These are phyloP conservation scores for Mamestra configurata DNA, from an alignment of 1,140 invertebrate species.

Conservation along the genomic window DNA sequence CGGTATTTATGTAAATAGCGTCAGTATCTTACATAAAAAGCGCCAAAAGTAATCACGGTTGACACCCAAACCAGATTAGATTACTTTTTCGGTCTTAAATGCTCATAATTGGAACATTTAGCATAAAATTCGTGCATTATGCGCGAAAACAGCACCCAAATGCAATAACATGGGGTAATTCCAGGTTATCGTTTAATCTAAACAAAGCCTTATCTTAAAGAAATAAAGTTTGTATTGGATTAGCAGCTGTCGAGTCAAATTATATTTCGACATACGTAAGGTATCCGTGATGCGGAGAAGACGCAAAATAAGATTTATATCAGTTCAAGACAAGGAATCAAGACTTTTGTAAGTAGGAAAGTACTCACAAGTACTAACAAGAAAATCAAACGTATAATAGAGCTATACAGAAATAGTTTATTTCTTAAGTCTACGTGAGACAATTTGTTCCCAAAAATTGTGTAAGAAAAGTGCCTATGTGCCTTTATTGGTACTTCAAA, in stretches of 20 bases:
- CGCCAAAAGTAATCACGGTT: conserved; percentile 4
- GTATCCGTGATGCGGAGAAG: background rate
- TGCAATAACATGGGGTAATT: background rate
- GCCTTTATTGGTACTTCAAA: background rate
- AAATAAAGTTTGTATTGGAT: background rate
- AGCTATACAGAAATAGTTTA: background rate
- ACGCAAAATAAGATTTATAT: no score
- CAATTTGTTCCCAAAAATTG: background rate
- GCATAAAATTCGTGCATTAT: conserved; percentile 28
- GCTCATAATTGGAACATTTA: conserved; percentile 19
- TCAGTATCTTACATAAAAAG: background rate
- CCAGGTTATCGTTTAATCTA: background rate
- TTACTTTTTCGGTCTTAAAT: background rate
- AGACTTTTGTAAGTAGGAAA: no score
- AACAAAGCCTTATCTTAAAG: background rate
- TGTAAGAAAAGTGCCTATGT: background rate
- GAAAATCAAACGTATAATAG: no score
- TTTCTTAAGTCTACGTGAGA: background rate
- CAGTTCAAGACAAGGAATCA: no score
- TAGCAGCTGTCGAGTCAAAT: background rate
- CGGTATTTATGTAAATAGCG: background rate
- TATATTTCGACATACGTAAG: background rate
- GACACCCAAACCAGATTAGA: background rate
- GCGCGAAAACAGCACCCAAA: conserved; percentile 17
- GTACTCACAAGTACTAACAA: no score